These are phyloP conservation scores for Harmothoe impar DNA, from an alignment of 2,888 invertebrate species.

Conservation along the genomic window DNA sequence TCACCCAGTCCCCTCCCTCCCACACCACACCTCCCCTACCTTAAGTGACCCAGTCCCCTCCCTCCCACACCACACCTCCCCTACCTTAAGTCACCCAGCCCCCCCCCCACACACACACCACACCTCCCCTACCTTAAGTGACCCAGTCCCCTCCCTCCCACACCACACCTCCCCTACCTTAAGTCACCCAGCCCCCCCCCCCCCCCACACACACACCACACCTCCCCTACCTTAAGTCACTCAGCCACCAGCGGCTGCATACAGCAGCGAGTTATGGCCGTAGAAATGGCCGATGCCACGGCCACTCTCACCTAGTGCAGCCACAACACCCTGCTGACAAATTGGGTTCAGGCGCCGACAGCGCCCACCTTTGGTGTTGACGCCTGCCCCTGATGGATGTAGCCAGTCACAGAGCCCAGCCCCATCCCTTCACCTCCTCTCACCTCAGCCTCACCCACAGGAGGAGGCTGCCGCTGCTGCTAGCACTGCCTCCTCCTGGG, in stretches of 20 bases:
- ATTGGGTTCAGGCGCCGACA: conserved; percentile 10
- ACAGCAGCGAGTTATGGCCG: neutral
- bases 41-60: neutral
- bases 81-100: neutral
- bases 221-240: neutral
- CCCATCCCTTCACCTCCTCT: neutral
- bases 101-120: neutral
- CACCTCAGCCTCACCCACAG: neutral
- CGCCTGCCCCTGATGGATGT: neutral
- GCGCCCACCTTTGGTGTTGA: conserved; percentile 14
- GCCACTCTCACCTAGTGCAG: neutral
- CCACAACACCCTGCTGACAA: neutral
- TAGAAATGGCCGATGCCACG: conserved; percentile 16
- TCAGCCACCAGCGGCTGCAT: neutral
- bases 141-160: neutral
- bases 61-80: neutral
- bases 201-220: too few species aligned
- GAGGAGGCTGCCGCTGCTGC: neutral
- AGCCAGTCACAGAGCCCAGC: neutral
- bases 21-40: neutral
- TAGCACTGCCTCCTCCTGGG: neutral
- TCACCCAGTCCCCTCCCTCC: neutral
- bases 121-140: neutral
- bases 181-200: neutral
- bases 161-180: neutral